Evolutionary conservation across 2,888 invertebrate genomes (phyloP).

Genomic region (Heliothis peltigera): DNA sequence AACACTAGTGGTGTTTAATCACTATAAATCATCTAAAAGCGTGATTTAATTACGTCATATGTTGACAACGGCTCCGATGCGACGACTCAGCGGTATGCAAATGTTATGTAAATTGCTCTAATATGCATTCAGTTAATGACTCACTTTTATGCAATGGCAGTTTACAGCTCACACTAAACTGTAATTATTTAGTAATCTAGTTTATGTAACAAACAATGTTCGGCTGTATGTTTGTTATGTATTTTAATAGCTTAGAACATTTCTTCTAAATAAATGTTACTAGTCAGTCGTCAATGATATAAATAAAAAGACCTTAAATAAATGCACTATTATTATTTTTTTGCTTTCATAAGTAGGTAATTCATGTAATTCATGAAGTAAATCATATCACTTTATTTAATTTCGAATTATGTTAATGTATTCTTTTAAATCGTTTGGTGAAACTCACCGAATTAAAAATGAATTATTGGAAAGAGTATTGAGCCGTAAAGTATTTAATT

Average conservation of each 20-base stretch:
- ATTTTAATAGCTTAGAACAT: constrained; percentile 8
- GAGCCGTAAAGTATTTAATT: no score
- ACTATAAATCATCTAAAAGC: constrained; percentile 65
- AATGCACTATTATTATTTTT: no score
- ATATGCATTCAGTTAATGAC: constrained; percentile 64
- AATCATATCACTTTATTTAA: no score
- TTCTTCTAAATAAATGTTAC: no score
- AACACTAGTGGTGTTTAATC: constrained; percentile 56
- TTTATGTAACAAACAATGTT: constrained; percentile 10
- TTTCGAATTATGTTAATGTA: no score
- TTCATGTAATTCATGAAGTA: no score
- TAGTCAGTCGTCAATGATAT: no score
- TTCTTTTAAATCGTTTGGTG: no score
- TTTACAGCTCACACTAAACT: constrained; percentile 49
- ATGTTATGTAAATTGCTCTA: constrained; percentile 73
- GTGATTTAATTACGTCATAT: constrained; percentile 68
- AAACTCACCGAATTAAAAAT: no score
- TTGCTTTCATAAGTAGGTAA: no score
- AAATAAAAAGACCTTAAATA: no score
- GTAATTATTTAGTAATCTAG: constrained; percentile 37
- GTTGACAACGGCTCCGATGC: constrained; percentile 54
- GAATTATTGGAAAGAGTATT: no score
- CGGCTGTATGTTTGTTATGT: background rate
- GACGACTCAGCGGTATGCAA: constrained; percentile 69
- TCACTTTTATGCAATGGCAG: constrained; percentile 55